These are phyloP conservation scores for Bucco capensis DNA, from an alignment of 2,113 vertebrate genomes.

Conservation along the genomic window DNA sequence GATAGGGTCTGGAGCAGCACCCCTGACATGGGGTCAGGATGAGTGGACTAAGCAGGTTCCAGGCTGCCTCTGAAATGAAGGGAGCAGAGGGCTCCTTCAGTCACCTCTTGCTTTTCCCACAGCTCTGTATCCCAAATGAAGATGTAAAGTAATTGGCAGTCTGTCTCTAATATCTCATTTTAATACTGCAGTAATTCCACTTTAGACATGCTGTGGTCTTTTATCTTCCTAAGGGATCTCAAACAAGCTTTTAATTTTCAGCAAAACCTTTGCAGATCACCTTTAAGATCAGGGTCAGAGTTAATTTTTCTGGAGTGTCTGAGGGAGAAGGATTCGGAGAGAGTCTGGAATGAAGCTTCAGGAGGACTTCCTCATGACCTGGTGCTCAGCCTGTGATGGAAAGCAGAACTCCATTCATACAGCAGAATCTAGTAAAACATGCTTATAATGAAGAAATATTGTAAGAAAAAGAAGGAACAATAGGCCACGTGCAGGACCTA, in stretches of 20 bases:
- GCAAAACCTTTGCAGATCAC: neutral
- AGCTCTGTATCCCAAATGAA: neutral
- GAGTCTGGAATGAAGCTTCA: neutral
- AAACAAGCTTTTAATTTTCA: slow-evolving; percentile 54
- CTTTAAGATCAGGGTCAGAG: neutral
- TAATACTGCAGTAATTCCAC: slow-evolving; percentile 29
- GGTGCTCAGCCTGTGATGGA: rapidly evolving
- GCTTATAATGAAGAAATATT: neutral
- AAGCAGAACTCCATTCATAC: neutral
- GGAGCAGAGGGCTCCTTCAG: rapidly evolving
- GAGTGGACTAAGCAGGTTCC: neutral
- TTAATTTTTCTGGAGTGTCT: neutral
- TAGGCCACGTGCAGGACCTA: too few species aligned
- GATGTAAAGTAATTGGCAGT: neutral
- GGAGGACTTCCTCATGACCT: neutral
- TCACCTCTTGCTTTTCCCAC: neutral
- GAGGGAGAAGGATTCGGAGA: neutral
- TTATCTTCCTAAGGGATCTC: slow-evolving; percentile 11
- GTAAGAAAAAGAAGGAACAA: neutral
- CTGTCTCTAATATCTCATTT: neutral
- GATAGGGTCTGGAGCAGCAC: neutral
- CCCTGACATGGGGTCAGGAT: neutral
- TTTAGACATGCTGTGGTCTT: slow-evolving; percentile 13
- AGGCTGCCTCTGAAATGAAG: neutral
- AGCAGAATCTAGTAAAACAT: neutral